Percentiles rank a stretch among this genome's conserved stretches.
These are phyloP conservation scores for Alectura lathami DNA, from an alignment of 2,113 vertebrate species.

Conservation along the genomic window DNA sequence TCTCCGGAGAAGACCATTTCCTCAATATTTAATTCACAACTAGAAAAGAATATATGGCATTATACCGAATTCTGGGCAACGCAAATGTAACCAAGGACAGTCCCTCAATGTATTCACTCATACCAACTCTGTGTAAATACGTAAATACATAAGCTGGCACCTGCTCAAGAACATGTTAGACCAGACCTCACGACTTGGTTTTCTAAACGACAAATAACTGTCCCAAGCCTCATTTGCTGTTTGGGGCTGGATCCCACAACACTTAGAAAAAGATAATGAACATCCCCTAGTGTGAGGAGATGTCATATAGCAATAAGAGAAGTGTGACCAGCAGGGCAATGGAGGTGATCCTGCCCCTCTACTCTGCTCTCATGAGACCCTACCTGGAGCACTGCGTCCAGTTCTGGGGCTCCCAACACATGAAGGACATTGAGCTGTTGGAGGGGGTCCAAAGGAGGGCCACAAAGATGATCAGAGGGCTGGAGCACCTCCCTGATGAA, in stretches of 20 bases:
- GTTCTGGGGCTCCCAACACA: no score
- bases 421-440: no score
- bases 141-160: not conserved
- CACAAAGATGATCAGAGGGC: no score
- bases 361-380: no score
- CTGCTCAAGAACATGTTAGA: not conserved
- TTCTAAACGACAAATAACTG: not conserved
- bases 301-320: not conserved
- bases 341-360: no score
- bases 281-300: not conserved
- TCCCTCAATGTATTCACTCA: not conserved
- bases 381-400: no score
- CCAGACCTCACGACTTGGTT: not conserved
- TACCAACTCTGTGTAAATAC: not conserved
- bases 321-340: no score
- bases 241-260: not conserved
- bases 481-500: no score
- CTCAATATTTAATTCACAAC: slow-evolving; percentile 10
- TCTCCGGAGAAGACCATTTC: not conserved
- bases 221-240: not conserved
- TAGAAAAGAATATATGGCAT: not conserved
- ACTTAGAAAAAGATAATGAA: not conserved
- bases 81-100: not conserved
- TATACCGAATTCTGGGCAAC: not conserved
- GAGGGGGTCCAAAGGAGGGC: no score